These are phyloP conservation scores for Phlogophora meticulosa DNA, from an alignment of 2,888 invertebrate genomes.

Conservation along the genomic window DNA sequence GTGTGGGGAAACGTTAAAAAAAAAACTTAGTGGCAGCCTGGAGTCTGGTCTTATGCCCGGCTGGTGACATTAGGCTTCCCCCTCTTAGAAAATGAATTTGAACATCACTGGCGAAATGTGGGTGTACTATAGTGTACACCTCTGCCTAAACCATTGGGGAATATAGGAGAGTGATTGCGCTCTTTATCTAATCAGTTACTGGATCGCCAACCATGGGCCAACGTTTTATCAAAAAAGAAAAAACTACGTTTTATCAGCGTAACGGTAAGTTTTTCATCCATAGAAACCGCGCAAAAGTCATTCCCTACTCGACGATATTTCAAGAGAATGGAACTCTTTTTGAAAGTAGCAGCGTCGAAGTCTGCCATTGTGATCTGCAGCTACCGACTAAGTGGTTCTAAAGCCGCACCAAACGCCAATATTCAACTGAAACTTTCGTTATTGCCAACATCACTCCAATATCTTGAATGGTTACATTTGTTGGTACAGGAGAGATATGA, in stretches of 20 bases:
- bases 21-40: no score
- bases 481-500: conserved; percentile 64
- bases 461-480: conserved; percentile 70
- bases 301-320: conserved; percentile 53
- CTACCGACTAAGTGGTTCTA: conserved; percentile 61
- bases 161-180: background rate
- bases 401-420: conserved; percentile 68
- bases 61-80: no score
- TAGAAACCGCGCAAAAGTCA: conserved; percentile 20
- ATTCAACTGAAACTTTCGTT: conserved; percentile 74
- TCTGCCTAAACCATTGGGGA: no score
- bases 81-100: no score
- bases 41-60: no score
- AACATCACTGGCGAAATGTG: no score
- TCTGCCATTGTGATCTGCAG: conserved; percentile 66
- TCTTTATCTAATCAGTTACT: background rate
- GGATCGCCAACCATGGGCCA: background rate
- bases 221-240: no score
- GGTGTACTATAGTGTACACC: no score
- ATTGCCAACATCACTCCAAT: conserved; percentile 65
- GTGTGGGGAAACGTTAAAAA: no score
- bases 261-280: background rate
- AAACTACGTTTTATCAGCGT: background rate
- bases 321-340: conserved; percentile 53
- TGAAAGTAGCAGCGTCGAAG: conserved; percentile 48